Conservation (phyloP, 1,140 invertebrate genomes). For the Drosophila sp. region DNA sequence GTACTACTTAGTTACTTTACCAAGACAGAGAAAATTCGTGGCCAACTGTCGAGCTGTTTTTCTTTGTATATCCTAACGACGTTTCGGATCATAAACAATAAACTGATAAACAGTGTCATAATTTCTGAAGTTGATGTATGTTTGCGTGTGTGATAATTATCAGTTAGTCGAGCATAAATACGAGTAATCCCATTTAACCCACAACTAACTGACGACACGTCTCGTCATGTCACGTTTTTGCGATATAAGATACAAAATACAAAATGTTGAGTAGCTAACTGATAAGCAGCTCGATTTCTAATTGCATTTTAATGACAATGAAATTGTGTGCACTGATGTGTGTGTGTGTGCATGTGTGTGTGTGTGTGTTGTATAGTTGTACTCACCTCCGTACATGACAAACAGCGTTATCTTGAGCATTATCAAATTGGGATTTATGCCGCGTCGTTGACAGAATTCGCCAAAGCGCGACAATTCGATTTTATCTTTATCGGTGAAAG, state of each 20-base stretch:
- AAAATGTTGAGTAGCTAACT: no score
- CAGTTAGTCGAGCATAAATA: conserved; percentile 15
- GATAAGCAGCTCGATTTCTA: conserved; percentile 33
- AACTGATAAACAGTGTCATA: conserved; percentile 26
- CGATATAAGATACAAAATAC: no score
- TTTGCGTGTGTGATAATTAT: conserved; percentile 32
- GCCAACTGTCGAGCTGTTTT: neutral
- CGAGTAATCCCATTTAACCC: conserved; percentile 19
- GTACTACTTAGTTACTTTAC: neutral
- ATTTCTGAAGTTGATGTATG: conserved; percentile 18
- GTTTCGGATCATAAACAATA: conserved; percentile 15
- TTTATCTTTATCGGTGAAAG: conserved; percentile 76
- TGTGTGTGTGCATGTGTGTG: neutral
- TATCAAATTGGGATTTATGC: conserved; percentile 90
- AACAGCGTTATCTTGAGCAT: conserved; percentile 92
- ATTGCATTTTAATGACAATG: conserved; percentile 64
- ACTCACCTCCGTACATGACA: conserved; percentile 91
- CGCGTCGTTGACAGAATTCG: conserved; percentile 75
- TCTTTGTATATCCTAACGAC: conserved; percentile 9
- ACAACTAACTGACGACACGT: neutral
- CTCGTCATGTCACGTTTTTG: conserved; percentile 1
- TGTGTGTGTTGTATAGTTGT: neutral
- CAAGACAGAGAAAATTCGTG: neutral
- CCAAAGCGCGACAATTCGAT: conserved; percentile 74
- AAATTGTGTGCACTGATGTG: neutral